Conservation (phyloP, 2,888 invertebrate genomes). For the Apoda limacodes region DNA sequence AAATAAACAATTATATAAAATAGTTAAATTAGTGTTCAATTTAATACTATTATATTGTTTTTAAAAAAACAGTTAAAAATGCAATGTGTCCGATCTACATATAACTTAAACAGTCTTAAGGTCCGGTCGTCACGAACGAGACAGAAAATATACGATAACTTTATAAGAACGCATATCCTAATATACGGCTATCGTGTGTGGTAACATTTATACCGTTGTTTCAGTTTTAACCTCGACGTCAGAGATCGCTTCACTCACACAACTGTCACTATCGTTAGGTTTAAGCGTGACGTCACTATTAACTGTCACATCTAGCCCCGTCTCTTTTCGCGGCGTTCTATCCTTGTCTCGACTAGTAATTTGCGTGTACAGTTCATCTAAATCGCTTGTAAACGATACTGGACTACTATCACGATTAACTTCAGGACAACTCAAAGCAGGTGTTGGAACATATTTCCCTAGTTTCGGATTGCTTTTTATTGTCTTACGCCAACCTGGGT, state of each 20-base stretch:
- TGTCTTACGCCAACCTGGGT: conserved; percentile 64
- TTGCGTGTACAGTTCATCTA: conserved; percentile 79
- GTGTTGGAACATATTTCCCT: conserved; percentile 44
- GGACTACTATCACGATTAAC: conserved; percentile 55
- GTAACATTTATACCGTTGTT: conserved; percentile 53
- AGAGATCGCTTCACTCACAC: conserved; percentile 58
- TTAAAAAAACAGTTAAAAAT: no score
- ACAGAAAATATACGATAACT: no score
- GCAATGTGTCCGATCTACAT: no score
- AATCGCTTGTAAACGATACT: conserved; percentile 63
- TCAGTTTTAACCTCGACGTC: conserved; percentile 49
- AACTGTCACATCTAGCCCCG: conserved; percentile 45
- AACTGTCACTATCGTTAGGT: conserved; percentile 57
- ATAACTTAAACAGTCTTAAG: no score
- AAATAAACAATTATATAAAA: no score
- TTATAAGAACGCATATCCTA: no score
- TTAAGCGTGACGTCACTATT: conserved; percentile 58
- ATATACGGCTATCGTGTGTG: no score
- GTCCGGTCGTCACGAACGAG: no score
- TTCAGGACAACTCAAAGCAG: conserved; percentile 54
- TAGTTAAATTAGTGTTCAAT: no score
- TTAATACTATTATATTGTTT: no score
- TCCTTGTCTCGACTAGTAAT: conserved; percentile 65
- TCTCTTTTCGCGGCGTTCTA: conserved; percentile 36
- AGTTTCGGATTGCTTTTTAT: conserved; percentile 51